Evolutionary conservation across 2,113 vertebrate species (phyloP).

Genomic region (Arvicanthis niloticus): DNA sequence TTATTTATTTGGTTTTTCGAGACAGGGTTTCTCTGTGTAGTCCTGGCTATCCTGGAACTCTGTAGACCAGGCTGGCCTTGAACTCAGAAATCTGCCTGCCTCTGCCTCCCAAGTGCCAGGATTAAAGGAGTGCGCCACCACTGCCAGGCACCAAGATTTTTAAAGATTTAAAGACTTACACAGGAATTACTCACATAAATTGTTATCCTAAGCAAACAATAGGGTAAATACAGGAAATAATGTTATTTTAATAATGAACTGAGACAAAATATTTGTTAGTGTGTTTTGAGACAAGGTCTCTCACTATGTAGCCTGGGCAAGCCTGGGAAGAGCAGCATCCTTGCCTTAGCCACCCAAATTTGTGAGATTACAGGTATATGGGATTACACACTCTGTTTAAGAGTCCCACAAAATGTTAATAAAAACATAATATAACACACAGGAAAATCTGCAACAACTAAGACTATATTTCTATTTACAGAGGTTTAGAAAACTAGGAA

Average conservation of each 20-base stretch:
- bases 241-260: slow-evolving; percentile 12
- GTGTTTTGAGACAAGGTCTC: background rate
- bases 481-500: background rate
- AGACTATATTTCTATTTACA: background rate
- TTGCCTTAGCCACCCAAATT: no score
- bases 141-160: background rate
- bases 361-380: background rate
- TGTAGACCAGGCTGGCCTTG: no score
- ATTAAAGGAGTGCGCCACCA: no score
- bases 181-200: background rate
- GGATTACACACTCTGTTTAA: background rate
- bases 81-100: no score
- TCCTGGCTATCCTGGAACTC: no score
- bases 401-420: background rate
- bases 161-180: background rate
- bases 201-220: slow-evolving; percentile 33
- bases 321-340: background rate
- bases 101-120: no score
- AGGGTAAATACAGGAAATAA: slow-evolving; percentile 18
- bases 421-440: background rate
- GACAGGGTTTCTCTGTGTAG: no score
- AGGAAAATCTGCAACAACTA: background rate
- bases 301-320: background rate
- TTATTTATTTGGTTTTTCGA: no score
- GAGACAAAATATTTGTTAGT: background rate